Evolutionary conservation across 2,888 invertebrate species (phyloP), one percentile per base, ranked within the genome.

Genomic region (Ennomos fuscantarius): DNA sequence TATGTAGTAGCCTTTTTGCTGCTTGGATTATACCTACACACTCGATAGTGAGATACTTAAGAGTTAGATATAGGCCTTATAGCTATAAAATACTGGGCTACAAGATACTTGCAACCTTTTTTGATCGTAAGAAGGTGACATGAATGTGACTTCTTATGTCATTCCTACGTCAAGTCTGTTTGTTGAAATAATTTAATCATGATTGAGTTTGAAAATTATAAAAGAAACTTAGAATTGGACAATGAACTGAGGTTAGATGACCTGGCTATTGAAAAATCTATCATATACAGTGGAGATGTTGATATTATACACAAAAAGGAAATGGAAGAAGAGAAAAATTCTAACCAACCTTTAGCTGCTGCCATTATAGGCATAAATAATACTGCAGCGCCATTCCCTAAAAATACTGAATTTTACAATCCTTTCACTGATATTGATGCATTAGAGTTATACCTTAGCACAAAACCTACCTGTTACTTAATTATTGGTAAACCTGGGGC

Each of bases 401-500:
- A 56, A 3, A 66, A 82, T 15, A 31, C 66, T 10, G 66, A 76
- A 42, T 73, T 66, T 53, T 61, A 78, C 43, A 68, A 91, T 65
- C 70, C 83, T 9, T 94, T 94, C 84, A 88, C 88, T 40, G 93
- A 94, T 69, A 79, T 87, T 66, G 92, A 91, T 65, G 91, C 93
- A 1, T 93, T 93, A 73, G 81, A 87, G 63, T 73, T 84, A 32
- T 93, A 89, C 65, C 77, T 95, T 8, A 73, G 73, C 40, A 78
- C 84, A 1, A 89, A 89, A 55, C 94, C 95, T 8, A 86, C 92
- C 8, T 93, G 91, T 47, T 95, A 94, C 72, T 70, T 94, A 39
- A 92, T 95, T 62, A 70, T 94, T 31, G 93, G 94, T 0, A 95
- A 95, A 85, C 93, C 94, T 1, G 93, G 93, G 2, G 74, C 93